Evolutionary conservation across 2,797 vertebrate species (phyloP).

Genomic region (Falco berigora): DNA sequence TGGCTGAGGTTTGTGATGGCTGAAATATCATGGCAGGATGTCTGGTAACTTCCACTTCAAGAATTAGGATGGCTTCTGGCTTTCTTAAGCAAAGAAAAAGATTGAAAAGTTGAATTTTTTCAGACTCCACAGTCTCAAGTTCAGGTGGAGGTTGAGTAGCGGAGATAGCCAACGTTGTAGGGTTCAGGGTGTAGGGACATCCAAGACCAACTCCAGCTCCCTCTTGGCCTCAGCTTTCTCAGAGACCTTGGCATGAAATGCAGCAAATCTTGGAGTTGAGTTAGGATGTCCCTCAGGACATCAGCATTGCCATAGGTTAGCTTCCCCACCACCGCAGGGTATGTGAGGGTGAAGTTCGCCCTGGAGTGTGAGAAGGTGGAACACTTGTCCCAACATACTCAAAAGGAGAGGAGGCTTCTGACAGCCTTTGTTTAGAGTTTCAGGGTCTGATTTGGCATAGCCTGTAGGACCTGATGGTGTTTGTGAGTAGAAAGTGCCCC

Average conservation of each 20-base stretch:
- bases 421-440: not conserved
- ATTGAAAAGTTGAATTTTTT: not conserved
- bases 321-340: not conserved
- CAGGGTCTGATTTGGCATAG: not conserved
- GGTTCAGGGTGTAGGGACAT: not conserved
- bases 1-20: not conserved
- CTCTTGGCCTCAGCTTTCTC: not conserved
- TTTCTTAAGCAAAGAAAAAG: not conserved
- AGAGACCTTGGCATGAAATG: not conserved
- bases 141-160: not conserved
- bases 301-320: rapidly evolving
- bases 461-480: not conserved
- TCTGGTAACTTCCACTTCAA: not conserved
- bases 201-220: not conserved
- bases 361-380: not conserved
- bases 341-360: not conserved
- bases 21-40: not conserved
- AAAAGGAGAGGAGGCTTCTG: not conserved
- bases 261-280: not conserved
- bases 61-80: not conserved
- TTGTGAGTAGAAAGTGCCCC: not conserved
- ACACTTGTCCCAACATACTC: not conserved
- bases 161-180: not conserved
- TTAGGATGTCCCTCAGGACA: not conserved
- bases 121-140: not conserved